Base-by-base conservation (phyloP, 2,113 vertebrate genomes). In the Psilopsiagon aymara region DNA sequence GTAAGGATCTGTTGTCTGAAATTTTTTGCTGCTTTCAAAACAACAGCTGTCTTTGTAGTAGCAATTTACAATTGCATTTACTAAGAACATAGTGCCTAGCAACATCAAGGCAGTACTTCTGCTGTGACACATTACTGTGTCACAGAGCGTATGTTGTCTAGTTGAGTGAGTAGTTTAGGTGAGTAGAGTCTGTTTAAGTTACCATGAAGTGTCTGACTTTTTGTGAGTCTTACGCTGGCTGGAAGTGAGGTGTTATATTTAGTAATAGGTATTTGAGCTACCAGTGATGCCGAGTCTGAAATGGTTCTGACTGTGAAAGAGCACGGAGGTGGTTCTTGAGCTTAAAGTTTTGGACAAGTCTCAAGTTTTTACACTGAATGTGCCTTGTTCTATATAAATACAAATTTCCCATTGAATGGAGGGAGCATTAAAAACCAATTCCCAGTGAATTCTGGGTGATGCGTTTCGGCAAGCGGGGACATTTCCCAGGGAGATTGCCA, bases 41-140 rank as follows among this genome's bases (percentile, higher is more conserved):
- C 49, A 89, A 37, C 55, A 79, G 41, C 87, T 94, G 29, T 13
- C 79, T 92, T 94, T 69, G 10, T 89, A 68, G 60, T 88, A 82
- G 51, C 31, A 70, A 7, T 70, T 94, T 73, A 25, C 33, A 74
- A 9, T 67, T 82, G 35, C 53, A 37, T 94, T 82, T 70, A 55
- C 37, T 59, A 13, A 75, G 51, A 81, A 25, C 8, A 24, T 39
- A 43, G 51, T 41, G 55, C 67, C 37, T 91, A 31, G 53, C 18
- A 64, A 60, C 43, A n/a, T 75, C 28, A 53, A 63, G 37, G 31
- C 39, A 51, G 71, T 88, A 27, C 25, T 90, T 86, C 57, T 87
- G 43, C 21, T 86, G 29, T 37, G 51, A 39, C 8, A 35, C 8
- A 53, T 46, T 59, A 37, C 29, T 75, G 11, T 64, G 19, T 88